Evolutionary conservation across 2,113 vertebrate species (phyloP).

Genomic region (Azemiops feae): DNA sequence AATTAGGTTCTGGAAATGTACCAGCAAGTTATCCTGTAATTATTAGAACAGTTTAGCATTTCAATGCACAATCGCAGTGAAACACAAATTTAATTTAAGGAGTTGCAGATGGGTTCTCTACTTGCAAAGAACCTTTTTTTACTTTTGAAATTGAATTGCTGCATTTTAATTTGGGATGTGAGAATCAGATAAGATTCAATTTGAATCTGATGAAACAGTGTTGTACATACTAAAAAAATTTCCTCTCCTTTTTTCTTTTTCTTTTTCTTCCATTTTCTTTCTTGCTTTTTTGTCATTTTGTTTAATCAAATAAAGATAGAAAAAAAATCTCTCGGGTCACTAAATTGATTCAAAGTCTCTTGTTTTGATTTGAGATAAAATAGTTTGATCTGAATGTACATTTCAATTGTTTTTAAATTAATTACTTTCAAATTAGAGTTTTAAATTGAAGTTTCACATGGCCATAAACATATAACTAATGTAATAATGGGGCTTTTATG

Average conservation of each 20-base stretch:
- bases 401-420: not conserved
- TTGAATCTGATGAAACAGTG: not conserved
- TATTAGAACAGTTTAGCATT: not conserved
- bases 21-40: not conserved
- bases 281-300: not conserved
- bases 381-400: not conserved
- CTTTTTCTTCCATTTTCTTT: not conserved
- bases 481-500: conserved; percentile 27
- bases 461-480: not conserved
- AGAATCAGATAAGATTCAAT: not conserved
- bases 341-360: not conserved
- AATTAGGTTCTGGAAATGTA: not conserved
- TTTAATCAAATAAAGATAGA: not conserved
- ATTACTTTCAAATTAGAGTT: not conserved
- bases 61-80: not conserved
- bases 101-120: not conserved
- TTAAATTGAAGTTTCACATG: not conserved
- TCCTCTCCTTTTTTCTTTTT: not conserved
- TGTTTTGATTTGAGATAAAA: not conserved
- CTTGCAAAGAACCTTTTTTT: not conserved
- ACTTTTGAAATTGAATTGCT: not conserved
- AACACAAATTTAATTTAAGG: not conserved
- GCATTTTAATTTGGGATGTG: not conserved
- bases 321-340: not conserved
- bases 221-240: not conserved